phyloP scores from a whole-genome alignment of 2,113 vertebrate species.

The Balaeniceps rex region DNA sequence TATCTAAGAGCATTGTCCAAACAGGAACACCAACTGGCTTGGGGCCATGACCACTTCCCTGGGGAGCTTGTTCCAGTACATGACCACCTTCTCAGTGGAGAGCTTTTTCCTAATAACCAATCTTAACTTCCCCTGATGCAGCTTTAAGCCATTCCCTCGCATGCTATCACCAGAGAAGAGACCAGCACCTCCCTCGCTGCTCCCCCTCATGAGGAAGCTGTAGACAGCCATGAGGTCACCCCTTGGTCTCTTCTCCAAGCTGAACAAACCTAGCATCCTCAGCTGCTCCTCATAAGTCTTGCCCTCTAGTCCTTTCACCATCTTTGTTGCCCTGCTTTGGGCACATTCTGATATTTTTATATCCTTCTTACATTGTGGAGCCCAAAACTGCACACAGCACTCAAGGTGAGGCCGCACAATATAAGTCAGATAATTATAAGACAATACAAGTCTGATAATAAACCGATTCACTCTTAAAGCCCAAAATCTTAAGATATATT shows the following conservation, averaged over 20 bases:
- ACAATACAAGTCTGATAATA: neutral
- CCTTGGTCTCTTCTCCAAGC: neutral
- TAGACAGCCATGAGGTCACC: neutral
- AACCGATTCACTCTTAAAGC: neutral
- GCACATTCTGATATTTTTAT: neutral
- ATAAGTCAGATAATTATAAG: neutral
- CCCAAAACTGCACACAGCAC: neutral
- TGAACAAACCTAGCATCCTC: neutral
- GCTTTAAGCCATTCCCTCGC: neutral
- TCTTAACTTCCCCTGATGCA: neutral
- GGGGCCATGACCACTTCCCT: neutral
- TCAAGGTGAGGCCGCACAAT: rapidly evolving
- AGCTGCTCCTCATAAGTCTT: neutral
- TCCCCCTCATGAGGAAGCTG: neutral
- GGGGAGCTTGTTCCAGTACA: neutral
- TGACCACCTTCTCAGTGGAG: neutral
- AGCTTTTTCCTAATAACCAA: neutral
- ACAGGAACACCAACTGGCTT: neutral
- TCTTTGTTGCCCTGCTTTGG: neutral
- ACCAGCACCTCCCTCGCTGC: too few species aligned
- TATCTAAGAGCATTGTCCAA: neutral
- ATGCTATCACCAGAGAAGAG: neutral
- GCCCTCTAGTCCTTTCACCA: neutral
- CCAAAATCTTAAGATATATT: neutral
- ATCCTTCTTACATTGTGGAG: neutral